These are phyloP conservation scores for Apamea sordens DNA, from an alignment of 2,888 invertebrate genomes.

Conservation along the genomic window DNA sequence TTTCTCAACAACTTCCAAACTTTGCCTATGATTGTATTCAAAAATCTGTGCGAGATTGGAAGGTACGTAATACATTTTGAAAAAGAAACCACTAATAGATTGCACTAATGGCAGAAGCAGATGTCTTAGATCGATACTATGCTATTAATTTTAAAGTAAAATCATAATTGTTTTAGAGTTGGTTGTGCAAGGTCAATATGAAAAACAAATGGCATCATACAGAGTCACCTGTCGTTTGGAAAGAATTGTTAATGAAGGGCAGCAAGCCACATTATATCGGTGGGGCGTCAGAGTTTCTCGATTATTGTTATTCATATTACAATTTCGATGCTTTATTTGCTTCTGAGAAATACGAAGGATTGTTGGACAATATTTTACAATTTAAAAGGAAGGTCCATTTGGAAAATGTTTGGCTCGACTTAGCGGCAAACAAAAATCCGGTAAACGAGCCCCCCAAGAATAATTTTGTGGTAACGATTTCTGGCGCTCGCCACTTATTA, in stretches of 20 bases:
- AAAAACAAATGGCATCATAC: constrained; percentile 90
- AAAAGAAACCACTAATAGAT: background rate
- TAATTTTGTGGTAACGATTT: constrained; percentile 78
- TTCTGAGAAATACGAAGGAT: constrained; percentile 75
- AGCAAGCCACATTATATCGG: constrained; percentile 91
- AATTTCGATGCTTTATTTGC: constrained; percentile 80
- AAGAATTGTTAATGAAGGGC: constrained; percentile 89
- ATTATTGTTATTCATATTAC: constrained; percentile 91
- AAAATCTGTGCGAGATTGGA: constrained; percentile 87
- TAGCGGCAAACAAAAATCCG: constrained; percentile 31
- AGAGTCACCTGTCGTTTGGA: constrained; percentile 91
- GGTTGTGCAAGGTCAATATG: constrained; percentile 87
- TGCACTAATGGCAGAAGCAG: background rate
- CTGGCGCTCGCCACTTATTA: constrained; percentile 79
- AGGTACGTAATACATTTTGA: constrained; percentile 75
- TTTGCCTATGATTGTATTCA: constrained; percentile 88
- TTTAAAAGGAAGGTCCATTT: constrained; percentile 73
- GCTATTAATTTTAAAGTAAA: background rate
- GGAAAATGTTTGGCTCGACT: constrained; percentile 50
- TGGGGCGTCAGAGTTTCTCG: constrained; percentile 90
- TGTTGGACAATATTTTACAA: constrained; percentile 77
- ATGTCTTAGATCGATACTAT: background rate
- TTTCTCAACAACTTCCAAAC: constrained; percentile 88
- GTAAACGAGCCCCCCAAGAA: constrained; percentile 57
- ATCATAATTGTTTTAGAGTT: constrained; percentile 77